These are phyloP conservation scores for Xestia c-nigrum DNA, from an alignment of 2,888 invertebrate genomes.

Conservation along the genomic window DNA sequence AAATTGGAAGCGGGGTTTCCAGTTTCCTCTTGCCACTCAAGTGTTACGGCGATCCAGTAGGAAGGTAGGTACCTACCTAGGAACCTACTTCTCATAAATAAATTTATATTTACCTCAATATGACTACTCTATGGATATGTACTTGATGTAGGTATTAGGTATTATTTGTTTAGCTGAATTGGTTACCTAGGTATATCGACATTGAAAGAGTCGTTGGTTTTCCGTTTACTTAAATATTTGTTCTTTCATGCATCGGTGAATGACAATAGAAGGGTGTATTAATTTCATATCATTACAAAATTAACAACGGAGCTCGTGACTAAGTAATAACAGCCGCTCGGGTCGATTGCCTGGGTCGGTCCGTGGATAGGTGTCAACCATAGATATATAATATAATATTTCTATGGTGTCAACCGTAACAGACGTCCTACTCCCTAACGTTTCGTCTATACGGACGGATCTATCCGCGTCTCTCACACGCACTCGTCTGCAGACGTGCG, in stretches of 20 bases:
- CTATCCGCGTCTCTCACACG: too few species aligned
- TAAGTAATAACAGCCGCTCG: too few species aligned
- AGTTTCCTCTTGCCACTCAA: neutral
- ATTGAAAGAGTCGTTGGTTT: neutral
- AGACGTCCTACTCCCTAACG: too few species aligned
- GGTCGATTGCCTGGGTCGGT: too few species aligned
- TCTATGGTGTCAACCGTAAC: too few species aligned
- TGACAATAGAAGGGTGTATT: conserved; percentile 4
- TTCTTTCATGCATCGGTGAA: neutral
- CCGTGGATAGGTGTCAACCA: too few species aligned
- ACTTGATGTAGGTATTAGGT: neutral
- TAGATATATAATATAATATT: too few species aligned
- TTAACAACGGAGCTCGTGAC: too few species aligned
- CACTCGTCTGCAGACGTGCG: too few species aligned
- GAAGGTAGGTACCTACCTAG: too few species aligned
- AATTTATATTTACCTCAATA: neutral
- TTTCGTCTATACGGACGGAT: too few species aligned
- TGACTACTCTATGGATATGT: neutral
- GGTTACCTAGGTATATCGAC: too few species aligned
- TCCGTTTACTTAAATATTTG: neutral
- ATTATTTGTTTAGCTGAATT: conserved; percentile 8
- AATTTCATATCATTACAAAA: neutral
- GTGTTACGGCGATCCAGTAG: neutral
- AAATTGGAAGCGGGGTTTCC: neutral
- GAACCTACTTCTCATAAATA: neutral